Evolutionary conservation across 2,113 vertebrate genomes (phyloP).

Genomic region (Melanerpes formicivorus): DNA sequence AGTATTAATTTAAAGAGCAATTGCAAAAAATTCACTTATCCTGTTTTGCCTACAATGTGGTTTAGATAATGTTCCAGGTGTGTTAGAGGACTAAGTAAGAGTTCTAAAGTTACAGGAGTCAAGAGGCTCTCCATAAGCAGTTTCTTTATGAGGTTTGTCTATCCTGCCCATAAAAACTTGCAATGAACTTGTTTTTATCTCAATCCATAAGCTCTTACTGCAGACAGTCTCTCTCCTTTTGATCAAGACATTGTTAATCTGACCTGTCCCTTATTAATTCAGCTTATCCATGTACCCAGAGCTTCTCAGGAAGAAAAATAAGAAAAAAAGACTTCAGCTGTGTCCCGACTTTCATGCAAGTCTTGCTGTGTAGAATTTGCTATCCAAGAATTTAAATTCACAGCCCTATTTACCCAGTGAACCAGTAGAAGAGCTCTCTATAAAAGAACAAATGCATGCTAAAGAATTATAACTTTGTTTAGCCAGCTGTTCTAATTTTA

Average conservation of each 20-base stretch:
- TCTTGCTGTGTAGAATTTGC: background rate
- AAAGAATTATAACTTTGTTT: background rate
- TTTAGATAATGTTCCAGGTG: background rate
- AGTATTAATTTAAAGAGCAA: slow-evolving; percentile 8
- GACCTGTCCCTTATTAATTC: background rate
- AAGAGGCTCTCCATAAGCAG: background rate
- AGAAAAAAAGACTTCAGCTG: background rate
- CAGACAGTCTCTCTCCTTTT: background rate
- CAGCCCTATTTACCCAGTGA: background rate
- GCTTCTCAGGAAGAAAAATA: background rate
- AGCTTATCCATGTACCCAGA: background rate
- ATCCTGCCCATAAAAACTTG: background rate
- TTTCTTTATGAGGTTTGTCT: background rate
- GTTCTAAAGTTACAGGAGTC: background rate
- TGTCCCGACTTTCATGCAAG: background rate
- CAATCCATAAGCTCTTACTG: background rate
- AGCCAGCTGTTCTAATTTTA: background rate
- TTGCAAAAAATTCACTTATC: background rate
- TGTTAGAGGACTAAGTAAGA: background rate
- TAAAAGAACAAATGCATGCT: background rate
- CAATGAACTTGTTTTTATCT: background rate
- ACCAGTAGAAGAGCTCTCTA: background rate
- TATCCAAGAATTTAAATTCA: background rate
- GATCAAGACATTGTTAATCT: background rate
- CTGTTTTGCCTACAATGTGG: background rate